phyloP scores from a whole-genome alignment of 2,888 invertebrate species.

The Hyposoter didymator region DNA sequence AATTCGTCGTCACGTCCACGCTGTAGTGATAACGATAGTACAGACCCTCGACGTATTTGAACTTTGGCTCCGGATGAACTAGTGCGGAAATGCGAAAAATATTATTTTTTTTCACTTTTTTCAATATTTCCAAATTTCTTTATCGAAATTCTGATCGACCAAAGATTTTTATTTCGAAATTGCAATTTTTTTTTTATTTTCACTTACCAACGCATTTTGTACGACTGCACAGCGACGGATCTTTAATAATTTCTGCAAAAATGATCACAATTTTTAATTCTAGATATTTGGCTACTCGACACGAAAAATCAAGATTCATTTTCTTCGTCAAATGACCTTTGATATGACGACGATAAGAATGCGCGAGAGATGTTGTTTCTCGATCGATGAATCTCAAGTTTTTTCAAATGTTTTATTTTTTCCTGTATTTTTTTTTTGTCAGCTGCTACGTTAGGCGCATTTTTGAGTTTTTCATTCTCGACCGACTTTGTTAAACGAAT shows the following conservation, averaged over 20 bases:
- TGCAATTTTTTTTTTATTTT: neutral
- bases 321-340: neutral
- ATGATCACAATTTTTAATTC: conserved; percentile 25
- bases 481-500: neutral
- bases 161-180: too few relatives aligned
- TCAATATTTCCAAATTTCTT: neutral
- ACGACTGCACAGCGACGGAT: conserved; percentile 78
- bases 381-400: neutral
- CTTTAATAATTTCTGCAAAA: conserved; percentile 77
- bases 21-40: conserved; percentile 90
- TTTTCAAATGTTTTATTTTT: neutral
- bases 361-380: neutral
- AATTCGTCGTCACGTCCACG: conserved; percentile 88
- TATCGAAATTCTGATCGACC: neutral
- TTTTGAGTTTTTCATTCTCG: neutral
- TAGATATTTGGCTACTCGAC: neutral
- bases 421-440: neutral
- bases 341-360: neutral
- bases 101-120: neutral
- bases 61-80: conserved; percentile 87
- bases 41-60: conserved; percentile 87
- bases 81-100: neutral
- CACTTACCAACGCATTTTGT: conserved; percentile 80
- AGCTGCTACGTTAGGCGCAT: neutral
- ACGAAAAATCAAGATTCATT: neutral